Evolutionary conservation across 2,113 vertebrate genomes (phyloP).

Genomic region (Cercopithecus mona): DNA sequence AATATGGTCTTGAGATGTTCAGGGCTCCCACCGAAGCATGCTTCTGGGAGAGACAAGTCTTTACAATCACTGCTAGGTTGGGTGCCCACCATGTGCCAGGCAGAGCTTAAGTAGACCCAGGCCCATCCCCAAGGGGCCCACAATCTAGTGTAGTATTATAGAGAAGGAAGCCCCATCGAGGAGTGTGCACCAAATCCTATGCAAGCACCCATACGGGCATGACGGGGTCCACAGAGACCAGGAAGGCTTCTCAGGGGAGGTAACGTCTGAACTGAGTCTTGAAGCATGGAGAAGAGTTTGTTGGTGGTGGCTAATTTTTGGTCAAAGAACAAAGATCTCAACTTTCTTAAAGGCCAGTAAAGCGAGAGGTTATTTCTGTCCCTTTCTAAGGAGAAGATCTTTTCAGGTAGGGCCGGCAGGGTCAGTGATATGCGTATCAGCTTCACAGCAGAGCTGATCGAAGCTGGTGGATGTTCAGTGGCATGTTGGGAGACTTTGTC

Average conservation of each 20-base stretch:
- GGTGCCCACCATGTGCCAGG: background rate
- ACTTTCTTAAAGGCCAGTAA: background rate
- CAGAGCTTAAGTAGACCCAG: background rate
- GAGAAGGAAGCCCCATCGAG: background rate
- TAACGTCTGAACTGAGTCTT: background rate
- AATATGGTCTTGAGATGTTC: background rate
- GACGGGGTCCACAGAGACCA: background rate
- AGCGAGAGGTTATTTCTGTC: background rate
- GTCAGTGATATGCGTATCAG: too few relatives aligned
- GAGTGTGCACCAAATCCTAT: background rate
- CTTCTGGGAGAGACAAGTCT: background rate
- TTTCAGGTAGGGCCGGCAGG: too few relatives aligned
- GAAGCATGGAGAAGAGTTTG: background rate
- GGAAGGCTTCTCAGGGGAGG: background rate
- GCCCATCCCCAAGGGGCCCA: background rate
- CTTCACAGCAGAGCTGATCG: background rate
- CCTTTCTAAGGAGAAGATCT: background rate
- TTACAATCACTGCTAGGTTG: background rate
- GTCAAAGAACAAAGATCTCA: background rate
- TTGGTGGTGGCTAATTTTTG: background rate
- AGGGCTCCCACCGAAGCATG: background rate
- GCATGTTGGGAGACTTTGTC: background rate
- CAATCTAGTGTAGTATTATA: background rate
- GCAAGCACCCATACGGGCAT: fast-evolving
- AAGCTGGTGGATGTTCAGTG: background rate